Base-by-base conservation (phyloP, 1,140 invertebrate genomes). In the Brachionus sp. region DNA sequence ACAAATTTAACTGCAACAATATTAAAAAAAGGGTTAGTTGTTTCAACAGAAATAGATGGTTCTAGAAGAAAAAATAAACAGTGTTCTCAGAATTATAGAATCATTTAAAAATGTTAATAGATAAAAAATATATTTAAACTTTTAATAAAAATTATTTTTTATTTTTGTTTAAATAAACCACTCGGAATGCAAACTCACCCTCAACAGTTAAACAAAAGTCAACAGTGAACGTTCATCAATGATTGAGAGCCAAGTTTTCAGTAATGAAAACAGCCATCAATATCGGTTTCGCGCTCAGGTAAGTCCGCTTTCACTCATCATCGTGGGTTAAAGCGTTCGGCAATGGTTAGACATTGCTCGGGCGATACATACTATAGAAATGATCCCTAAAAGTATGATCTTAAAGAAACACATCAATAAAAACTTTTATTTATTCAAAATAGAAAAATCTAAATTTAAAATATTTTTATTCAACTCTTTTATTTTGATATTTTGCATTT, bases 351-450 rank as follows among this genome's bases (percentile, higher is more conserved):
- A 68, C 64, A 68, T 68, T 68, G 64, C 64, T 68, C 64, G 64
- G 64, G 64, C 64, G 64, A 68, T 68, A 68, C 64, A 68, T 68
- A 68, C 64, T 68, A 68, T 68, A 68, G 64, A 68, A 68, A 68
- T 68, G 64, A 68, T 68, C 64, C 64, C 64, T 68, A 68, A 68
- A 68, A 68, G 64, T 68, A 68, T 68, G 64, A 68, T 68, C 64
- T 68, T 68, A 68, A 68, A 68, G 29, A 68, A 68, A 33, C 64
- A 68, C n/a, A 6, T 57, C n/a, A n/a, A 57, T 2, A n/a, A n/a
- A 57, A 57, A 57, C 16, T 16, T n/a, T n/a, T 57, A 57, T 57
- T 57, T 57, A 57, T 12, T 29, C 29, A 29, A 29, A 29, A 29
- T 29, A 29, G 1, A 29, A 29, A 29, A 29, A 29, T 3, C 29